phyloP scores from a whole-genome alignment of 2,888 invertebrate genomes.

The Caenorhabditis becei region DNA sequence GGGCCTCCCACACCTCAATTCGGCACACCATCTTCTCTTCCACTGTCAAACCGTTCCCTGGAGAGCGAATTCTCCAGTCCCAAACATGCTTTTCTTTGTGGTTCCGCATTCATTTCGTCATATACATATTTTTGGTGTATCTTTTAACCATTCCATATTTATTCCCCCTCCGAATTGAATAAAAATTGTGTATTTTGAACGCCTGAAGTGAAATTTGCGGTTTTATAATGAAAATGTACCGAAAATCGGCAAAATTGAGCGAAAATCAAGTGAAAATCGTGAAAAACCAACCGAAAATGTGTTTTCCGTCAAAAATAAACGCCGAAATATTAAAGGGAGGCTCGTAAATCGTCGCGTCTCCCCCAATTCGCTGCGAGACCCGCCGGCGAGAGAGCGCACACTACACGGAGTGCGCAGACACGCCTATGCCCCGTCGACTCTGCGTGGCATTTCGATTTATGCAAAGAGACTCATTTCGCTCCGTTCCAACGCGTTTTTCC shows the following conservation, averaged over 20 bases:
- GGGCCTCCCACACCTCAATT: conserved; percentile 23
- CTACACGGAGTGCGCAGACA: conserved; percentile 11
- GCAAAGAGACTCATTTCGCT: conserved; percentile 10
- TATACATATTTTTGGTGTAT: conserved; percentile 35
- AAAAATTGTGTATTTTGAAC: conserved; percentile 13
- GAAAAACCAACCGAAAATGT: not conserved
- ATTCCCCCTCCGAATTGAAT: conserved; percentile 22
- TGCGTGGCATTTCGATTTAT: conserved; percentile 65
- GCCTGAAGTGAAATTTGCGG: no score
- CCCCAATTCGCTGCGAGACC: conserved; percentile 53
- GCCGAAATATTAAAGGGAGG: not conserved
- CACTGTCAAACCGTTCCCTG: not conserved
- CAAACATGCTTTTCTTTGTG: conserved; percentile 26
- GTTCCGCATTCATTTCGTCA: conserved; percentile 18
- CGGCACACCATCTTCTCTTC: conserved; percentile 39
- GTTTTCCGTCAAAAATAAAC: not conserved
- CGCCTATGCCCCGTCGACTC: conserved; percentile 26
- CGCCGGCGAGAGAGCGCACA: conserved; percentile 32
- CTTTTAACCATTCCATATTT: conserved; percentile 51
- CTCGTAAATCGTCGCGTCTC: conserved; percentile 51
- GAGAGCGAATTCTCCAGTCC: not conserved
- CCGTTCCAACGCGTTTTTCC: conserved; percentile 19
- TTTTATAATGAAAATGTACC: no score
- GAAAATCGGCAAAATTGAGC: not conserved
- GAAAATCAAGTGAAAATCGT: not conserved